Evolutionary conservation across 2,888 invertebrate genomes (phyloP).

Genomic region (Drosophila meridionalis): DNA sequence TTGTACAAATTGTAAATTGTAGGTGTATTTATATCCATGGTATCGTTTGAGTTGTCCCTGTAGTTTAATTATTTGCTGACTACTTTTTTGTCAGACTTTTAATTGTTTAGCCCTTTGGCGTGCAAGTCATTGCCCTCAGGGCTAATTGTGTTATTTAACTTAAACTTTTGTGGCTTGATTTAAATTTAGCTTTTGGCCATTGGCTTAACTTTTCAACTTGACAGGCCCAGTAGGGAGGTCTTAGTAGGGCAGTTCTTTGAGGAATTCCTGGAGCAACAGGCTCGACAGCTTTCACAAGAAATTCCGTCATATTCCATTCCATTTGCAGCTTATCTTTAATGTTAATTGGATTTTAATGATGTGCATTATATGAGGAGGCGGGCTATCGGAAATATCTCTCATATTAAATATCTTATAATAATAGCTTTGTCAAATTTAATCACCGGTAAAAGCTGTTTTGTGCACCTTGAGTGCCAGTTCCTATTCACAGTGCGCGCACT

Average conservation of each 20-base stretch:
- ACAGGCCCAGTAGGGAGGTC: slow-evolving; percentile 13
- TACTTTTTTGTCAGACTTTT: slow-evolving; percentile 28
- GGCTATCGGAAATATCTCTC: slow-evolving; percentile 28
- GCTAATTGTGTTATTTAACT: slow-evolving; percentile 30
- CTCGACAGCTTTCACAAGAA: neutral
- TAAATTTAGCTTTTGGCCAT: slow-evolving; percentile 30
- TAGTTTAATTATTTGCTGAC: slow-evolving; percentile 51
- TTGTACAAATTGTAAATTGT: slow-evolving; percentile 2
- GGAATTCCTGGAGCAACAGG: neutral
- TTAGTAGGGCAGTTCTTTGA: neutral
- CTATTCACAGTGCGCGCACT: slow-evolving; percentile 23
- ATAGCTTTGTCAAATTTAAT: slow-evolving; percentile 47
- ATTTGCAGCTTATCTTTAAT: slow-evolving; percentile 17
- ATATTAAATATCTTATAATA: slow-evolving; percentile 18
- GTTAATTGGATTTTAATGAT: slow-evolving; percentile 62
- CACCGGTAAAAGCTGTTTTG: slow-evolving; percentile 21
- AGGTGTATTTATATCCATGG: slow-evolving; percentile 11
- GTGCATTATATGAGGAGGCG: slow-evolving; percentile 33
- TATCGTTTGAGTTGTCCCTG: slow-evolving; percentile 7
- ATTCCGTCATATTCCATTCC: slow-evolving; percentile 19
- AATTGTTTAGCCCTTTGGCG: slow-evolving; percentile 51
- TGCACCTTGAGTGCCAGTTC: slow-evolving; percentile 11
- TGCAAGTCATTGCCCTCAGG: slow-evolving; percentile 38
- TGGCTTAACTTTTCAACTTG: slow-evolving; percentile 17
- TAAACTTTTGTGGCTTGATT: slow-evolving; percentile 29